phyloP scores from a whole-genome alignment of 1,140 invertebrate species.

The Maconellicoccus hirsutus region DNA sequence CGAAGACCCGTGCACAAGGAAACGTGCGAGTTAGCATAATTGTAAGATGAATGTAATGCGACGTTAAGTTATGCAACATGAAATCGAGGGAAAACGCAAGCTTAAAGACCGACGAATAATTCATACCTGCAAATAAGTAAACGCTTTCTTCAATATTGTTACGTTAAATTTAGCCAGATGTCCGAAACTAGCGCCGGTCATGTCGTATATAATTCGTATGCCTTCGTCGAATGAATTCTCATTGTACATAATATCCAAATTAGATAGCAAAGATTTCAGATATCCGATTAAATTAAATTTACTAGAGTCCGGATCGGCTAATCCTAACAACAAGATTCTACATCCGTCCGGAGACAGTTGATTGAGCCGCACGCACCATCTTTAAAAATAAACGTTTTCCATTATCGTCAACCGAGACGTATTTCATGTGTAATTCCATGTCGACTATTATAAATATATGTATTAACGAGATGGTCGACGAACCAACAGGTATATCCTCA shows the following conservation, averaged over 20 bases:
- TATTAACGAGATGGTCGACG: neutral
- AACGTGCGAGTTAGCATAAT: no score
- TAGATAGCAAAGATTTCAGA: constrained; percentile 19
- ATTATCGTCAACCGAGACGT: no score
- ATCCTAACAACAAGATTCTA: constrained; percentile 10
- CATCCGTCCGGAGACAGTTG: neutral
- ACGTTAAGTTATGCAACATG: no score
- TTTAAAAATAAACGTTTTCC: constrained; percentile 6
- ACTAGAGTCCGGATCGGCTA: neutral
- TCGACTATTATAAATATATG: neutral
- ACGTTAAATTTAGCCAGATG: constrained; percentile 22
- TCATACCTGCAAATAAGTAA: constrained; percentile 24
- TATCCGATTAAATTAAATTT: constrained; percentile 17
- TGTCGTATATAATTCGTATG: constrained; percentile 23
- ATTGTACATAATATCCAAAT: constrained; percentile 22
- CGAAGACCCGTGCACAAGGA: no score
- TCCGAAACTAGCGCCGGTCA: constrained; percentile 23
- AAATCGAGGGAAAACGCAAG: no score
- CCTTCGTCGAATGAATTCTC: constrained; percentile 14
- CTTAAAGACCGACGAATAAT: no score
- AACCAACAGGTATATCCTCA: neutral
- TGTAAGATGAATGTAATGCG: no score
- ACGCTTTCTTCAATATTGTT: constrained; percentile 24
- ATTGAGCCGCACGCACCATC: constrained; percentile 16
- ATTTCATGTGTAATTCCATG: neutral